phyloP scores from a whole-genome alignment of 2,113 vertebrate species.

The Chloebia gouldiae region DNA sequence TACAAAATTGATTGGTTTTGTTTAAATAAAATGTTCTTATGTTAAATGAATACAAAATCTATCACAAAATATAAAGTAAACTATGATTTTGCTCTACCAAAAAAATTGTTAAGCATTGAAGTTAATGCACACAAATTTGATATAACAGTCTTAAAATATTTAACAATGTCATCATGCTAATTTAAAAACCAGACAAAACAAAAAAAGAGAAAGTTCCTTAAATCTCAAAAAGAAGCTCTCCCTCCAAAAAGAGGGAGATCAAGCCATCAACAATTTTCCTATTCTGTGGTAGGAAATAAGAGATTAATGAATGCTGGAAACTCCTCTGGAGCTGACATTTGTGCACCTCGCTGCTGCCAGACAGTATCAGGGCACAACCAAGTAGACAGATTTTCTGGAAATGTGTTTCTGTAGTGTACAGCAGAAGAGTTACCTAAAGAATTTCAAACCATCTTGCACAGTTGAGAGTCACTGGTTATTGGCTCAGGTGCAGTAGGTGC shows the following conservation, averaged over 20 bases:
- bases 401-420: neutral
- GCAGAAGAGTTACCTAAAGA: neutral
- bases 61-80: neutral
- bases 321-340: neutral
- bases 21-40: neutral
- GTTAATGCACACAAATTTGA: neutral
- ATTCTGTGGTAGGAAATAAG: neutral
- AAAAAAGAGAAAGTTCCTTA: neutral
- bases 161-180: neutral
- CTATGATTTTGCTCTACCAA: neutral
- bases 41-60: neutral
- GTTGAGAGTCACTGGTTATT: neutral
- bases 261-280: neutral
- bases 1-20: neutral
- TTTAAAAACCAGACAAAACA: neutral
- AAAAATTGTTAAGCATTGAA: neutral
- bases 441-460: neutral
- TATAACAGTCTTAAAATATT: neutral
- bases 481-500: neutral
- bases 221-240: neutral
- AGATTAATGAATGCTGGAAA: neutral
- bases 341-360: neutral
- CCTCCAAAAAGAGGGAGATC: neutral
- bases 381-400: neutral
- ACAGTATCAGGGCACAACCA: neutral